Base-by-base conservation (phyloP, 2,113 vertebrate species). In the Barbus barbus region DNA sequence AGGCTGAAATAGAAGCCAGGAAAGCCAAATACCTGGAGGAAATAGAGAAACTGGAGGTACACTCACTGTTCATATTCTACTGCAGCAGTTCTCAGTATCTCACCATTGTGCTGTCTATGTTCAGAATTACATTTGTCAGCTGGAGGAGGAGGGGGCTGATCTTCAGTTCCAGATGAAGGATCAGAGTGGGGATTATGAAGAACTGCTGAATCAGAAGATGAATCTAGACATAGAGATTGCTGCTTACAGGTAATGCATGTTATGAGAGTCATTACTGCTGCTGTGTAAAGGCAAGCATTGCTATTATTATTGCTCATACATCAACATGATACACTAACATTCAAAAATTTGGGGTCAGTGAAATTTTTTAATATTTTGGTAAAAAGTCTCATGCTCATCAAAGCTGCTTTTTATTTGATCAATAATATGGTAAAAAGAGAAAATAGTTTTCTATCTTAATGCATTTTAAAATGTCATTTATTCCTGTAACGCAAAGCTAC, bases 201-300 rank as follows among this genome's bases (percentile, higher is more conserved):
- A 91, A 11, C 90, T 94, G 86, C 91, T 95, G 36, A 86, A 18
- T 56, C 87, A 94, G 90, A 95, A 94, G 89, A 94, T 94, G 94
- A 90, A 92, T 81, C 91, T 93, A 89, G 93, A 94, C 60, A 91
- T 94, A 56, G 94, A 95, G 89, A 94, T 95, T 1, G 75, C 89
- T 16, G 93, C 93, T 69, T 94, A 94, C 90, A 94, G 94, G 94
- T 94, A 77, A 88, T 83, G 28, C 20, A 13, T 9, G n/a, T 48
- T 16, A 46, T 58, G 20, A 56, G 7, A 22, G 22, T 58, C 53
- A 58, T 58, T 58, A 58, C 20, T 58, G 22, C 22, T 58, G 20
- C 22, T 58, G 22, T 58, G 53, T 58, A n/a, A 58, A 58, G 22
- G 53, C 53, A 58, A 58, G 22, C 22, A 16, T n/a, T n/a, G n/a